Evolutionary conservation across 2,113 vertebrate species (phyloP).

Genomic region (Caretta caretta): DNA sequence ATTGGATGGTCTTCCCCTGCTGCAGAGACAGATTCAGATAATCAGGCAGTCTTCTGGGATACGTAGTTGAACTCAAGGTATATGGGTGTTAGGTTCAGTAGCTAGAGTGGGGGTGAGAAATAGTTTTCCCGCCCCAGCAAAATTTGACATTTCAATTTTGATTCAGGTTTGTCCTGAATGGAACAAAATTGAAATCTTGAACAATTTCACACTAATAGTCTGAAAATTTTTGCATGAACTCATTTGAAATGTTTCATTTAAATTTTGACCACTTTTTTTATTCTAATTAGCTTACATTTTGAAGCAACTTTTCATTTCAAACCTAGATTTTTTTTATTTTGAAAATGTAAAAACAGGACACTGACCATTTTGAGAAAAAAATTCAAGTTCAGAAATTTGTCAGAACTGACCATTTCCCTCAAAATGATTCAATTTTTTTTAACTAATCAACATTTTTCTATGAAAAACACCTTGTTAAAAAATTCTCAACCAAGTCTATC

Average conservation of each 20-base stretch:
- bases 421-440: not conserved
- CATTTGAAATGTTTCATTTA: not conserved
- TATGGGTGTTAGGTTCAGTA: not conserved
- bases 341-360: not conserved
- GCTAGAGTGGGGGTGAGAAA: not conserved
- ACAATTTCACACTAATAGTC: not conserved
- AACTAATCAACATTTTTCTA: not conserved
- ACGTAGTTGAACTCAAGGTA: not conserved
- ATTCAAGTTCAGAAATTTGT: not conserved
- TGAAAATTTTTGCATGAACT: too few species aligned
- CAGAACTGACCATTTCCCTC: not conserved
- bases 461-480: not conserved
- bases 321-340: not conserved
- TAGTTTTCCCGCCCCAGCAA: not conserved
- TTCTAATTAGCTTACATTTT: not conserved
- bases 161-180: not conserved
- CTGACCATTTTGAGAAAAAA: rapidly evolving
- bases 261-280: not conserved
- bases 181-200: not conserved
- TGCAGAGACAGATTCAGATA: not conserved
- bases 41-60: not conserved
- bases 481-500: not conserved
- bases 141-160: not conserved
- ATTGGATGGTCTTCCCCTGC: not conserved
- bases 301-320: not conserved